phyloP scores from a whole-genome alignment of 2,888 invertebrate species.

The Glyphotaelius pellucidus region DNA sequence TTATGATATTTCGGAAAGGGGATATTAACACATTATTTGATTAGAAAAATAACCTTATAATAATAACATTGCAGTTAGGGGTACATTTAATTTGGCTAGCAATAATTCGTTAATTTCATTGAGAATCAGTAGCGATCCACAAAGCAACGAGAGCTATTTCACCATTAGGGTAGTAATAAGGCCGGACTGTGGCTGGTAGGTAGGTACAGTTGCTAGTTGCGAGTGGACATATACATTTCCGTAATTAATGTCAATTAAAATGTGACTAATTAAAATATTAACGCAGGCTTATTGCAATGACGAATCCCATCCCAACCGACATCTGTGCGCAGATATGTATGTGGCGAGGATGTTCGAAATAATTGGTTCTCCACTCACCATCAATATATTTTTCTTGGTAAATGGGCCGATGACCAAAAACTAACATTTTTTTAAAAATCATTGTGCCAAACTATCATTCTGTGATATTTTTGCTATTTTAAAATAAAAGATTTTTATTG shows the following conservation, averaged over 20 bases:
- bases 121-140: neutral
- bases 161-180: neutral
- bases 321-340: neutral
- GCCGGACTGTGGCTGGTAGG: neutral
- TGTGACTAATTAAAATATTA: constrained; percentile 63
- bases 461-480: too few species aligned
- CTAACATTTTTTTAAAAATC: too few species aligned
- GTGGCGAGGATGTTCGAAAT: neutral
- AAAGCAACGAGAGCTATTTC: neutral
- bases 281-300: constrained; percentile 41
- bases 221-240: constrained; percentile 17
- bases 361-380: neutral
- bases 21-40: too few species aligned
- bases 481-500: too few species aligned
- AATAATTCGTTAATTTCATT: neutral
- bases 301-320: neutral
- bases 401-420: too few species aligned
- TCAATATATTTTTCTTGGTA: neutral
- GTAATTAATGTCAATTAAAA: constrained; percentile 61
- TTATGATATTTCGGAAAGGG: too few species aligned
- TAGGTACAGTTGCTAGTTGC: neutral
- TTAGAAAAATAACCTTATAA: neutral
- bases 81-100: neutral
- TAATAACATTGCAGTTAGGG: neutral
- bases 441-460: too few species aligned